phyloP scores from a whole-genome alignment of 2,113 vertebrate species.

The Proteles cristata region DNA sequence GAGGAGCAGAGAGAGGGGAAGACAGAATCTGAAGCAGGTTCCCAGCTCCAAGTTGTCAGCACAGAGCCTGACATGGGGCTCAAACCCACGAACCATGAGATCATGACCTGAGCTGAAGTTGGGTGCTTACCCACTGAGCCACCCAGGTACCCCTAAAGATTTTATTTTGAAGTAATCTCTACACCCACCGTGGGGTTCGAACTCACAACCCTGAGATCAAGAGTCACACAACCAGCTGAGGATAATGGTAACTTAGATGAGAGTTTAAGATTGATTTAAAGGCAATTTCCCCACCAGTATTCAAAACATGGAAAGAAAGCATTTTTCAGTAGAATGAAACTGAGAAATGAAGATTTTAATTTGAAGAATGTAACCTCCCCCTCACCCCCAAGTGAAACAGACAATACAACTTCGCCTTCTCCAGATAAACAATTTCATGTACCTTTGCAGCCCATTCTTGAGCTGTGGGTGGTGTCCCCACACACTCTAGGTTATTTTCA shows the following conservation, averaged over 20 bases:
- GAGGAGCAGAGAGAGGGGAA: too few relatives aligned
- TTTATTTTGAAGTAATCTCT: background rate
- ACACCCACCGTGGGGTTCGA: background rate
- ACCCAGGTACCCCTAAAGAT: background rate
- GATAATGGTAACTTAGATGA: too few relatives aligned
- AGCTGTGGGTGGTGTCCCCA: background rate
- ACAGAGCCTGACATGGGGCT: too few relatives aligned
- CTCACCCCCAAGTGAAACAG: background rate
- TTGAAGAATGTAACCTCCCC: rapidly evolving
- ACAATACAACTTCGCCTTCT: background rate
- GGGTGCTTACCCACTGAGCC: too few relatives aligned
- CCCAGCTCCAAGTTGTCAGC: too few relatives aligned
- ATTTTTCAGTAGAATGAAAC: background rate
- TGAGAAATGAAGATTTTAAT: background rate
- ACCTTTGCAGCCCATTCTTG: background rate
- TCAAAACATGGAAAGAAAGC: background rate
- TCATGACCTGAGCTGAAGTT: too few relatives aligned
- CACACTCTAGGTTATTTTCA: background rate
- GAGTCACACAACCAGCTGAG: background rate
- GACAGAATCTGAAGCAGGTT: too few relatives aligned
- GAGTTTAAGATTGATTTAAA: background rate
- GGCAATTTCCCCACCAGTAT: background rate
- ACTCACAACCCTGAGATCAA: background rate
- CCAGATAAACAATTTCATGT: background rate
- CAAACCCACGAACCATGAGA: too few relatives aligned